A percentile compares a stretch with the other conserved stretches of the same genome.
phyloP scores from a whole-genome alignment of 2,113 vertebrate species.

The Fulica atra region DNA sequence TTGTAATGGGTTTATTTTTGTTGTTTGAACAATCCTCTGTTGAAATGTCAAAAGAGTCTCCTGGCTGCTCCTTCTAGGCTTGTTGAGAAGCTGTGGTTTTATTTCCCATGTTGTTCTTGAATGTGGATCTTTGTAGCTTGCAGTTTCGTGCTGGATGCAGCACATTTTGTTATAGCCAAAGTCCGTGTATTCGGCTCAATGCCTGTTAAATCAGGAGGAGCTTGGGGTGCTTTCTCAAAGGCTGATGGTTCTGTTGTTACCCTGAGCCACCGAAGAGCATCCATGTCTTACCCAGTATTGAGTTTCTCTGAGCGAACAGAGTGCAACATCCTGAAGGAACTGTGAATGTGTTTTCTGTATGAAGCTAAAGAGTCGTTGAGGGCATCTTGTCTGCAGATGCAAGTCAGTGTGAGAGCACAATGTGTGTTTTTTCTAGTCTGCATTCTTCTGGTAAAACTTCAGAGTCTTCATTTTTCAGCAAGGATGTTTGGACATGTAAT shows the following conservation, averaged over 20 bases:
- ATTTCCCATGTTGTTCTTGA: background rate
- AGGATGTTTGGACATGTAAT: background rate
- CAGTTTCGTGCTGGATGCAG: accelerated
- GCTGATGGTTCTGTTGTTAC: background rate
- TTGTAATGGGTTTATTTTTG: background rate
- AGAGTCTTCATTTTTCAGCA: background rate
- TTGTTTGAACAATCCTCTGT: background rate
- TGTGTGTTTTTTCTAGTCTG: background rate
- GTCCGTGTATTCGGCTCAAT: accelerated
- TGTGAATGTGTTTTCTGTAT: background rate
- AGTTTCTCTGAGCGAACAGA: background rate
- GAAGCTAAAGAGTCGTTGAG: background rate
- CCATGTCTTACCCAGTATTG: accelerated
- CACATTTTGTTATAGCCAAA: background rate
- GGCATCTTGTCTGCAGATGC: background rate
- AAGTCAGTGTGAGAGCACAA: background rate
- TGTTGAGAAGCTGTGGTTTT: background rate
- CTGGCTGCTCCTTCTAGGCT: background rate
- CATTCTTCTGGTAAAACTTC: background rate
- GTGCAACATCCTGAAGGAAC: background rate
- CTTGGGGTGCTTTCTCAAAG: background rate
- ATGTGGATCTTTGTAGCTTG: background rate
- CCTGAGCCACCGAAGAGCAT: background rate
- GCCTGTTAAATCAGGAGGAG: background rate
- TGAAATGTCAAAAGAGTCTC: background rate